Conservation (phyloP, 2,113 vertebrate species). For the Cariama cristata region DNA sequence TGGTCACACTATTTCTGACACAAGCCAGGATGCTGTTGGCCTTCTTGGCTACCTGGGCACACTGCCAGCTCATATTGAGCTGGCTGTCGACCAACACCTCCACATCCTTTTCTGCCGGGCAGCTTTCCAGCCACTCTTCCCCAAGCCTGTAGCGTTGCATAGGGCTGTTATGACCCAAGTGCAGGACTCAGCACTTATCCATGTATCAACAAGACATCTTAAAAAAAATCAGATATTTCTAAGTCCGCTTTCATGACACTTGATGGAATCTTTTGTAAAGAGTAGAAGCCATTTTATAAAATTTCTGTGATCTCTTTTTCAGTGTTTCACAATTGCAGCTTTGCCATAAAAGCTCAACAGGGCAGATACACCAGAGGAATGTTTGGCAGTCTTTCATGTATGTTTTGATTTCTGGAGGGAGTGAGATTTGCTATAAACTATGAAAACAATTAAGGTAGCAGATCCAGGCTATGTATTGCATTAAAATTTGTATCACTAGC, state of each 20-base stretch:
- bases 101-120: fast-evolving
- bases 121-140: not conserved
- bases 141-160: fast-evolving
- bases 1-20: no score
- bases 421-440: not conserved
- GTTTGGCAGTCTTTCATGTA: not conserved
- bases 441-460: not conserved
- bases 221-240: not conserved
- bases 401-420: not conserved
- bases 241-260: not conserved
- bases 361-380: not conserved
- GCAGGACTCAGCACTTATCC: not conserved
- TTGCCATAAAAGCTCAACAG: not conserved
- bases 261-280: not conserved
- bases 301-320: not conserved
- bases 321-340: not conserved
- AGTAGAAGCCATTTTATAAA: not conserved
- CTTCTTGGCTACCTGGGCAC: no score
- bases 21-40: no score
- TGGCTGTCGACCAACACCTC: fast-evolving
- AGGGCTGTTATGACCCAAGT: not conserved
- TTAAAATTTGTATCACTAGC: not conserved
- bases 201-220: not conserved
- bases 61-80: no score
- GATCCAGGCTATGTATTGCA: not conserved